Base-by-base conservation (phyloP, 37 sponge, comb jelly and placozoan species). In the Beroe ovata region DNA sequence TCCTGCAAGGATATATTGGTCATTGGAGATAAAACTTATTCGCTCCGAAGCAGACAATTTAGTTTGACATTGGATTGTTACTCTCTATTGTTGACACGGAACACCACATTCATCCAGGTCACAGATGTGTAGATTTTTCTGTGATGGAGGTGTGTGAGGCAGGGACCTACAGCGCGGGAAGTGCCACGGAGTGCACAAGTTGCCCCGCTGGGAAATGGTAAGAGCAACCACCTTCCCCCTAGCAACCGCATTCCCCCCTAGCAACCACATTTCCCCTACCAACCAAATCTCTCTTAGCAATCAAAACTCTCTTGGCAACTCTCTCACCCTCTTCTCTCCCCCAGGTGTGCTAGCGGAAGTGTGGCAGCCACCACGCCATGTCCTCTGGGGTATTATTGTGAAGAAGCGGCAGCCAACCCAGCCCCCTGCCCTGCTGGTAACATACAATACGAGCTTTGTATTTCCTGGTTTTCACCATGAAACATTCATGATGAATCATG, bases 191-290 rank as follows among this genome's bases (percentile, higher is more conserved):
- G 18, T 89, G 89, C 60, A 60, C 62, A 4, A 33, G 8, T 6
- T 89, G 89, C 41, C 88, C 88, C 3, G 88, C 47, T 40, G 88
- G 88, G 4, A 66, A 66, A 66, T 66, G 69, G 69, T 66, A 14
- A 32, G 32, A 33, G 29, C 26, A 47, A 47, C 54, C 11, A 16
- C 11, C 54, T 16, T 47, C 54, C 54, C 6, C 11, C 11, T 47
- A 16, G 11, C 6, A 47, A 47, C 11, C 11, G 11, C 54, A 47
- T 47, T 47, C 54, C 54, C 54, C 54, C 11, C 54, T 47, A 33
- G 29, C 26, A 47, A 47, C 54, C 11, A 16, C 11, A 6, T 16
- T 47, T 11, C 54, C 6, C 11, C 11, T 47, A 16, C 54, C 6
- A 47, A 47, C 11, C 11, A 6, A 6, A 47, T 47, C 54, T 47